phyloP scores from a whole-genome alignment of 2,888 invertebrate genomes.

The Panzeria rudis region DNA sequence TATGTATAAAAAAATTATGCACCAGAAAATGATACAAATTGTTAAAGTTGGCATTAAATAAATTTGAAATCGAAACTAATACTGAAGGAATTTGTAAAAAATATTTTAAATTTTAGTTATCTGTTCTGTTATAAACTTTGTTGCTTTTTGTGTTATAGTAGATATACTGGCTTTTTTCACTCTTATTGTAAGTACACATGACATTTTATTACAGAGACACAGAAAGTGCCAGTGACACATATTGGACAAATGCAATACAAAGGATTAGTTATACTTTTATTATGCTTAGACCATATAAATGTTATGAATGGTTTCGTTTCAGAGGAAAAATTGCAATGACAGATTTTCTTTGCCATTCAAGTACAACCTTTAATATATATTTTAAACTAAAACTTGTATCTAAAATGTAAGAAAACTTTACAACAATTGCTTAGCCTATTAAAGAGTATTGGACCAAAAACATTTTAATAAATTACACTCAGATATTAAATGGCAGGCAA shows the following conservation, averaged over 20 bases:
- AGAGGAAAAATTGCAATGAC: not conserved
- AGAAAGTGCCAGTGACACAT: slow-evolving; percentile 27
- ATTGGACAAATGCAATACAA: slow-evolving; percentile 54
- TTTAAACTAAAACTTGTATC: too few relatives aligned
- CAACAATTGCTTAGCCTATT: not conserved
- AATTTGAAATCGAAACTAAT: not conserved
- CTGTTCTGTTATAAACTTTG: not conserved
- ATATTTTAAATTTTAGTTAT: not conserved
- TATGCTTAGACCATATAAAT: not conserved
- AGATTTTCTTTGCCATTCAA: not conserved
- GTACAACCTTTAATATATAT: not conserved
- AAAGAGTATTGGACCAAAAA: too few relatives aligned
- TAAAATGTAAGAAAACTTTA: not conserved
- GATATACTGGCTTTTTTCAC: not conserved
- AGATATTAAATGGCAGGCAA: too few relatives aligned
- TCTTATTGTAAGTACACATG: not conserved
- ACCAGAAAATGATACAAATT: not conserved
- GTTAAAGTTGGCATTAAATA: not conserved
- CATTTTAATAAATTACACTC: too few relatives aligned
- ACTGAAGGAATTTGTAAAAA: not conserved
- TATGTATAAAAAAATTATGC: not conserved
- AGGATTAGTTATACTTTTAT: slow-evolving; percentile 28
- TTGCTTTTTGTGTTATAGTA: not conserved
- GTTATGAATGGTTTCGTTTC: not conserved
- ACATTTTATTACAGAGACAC: slow-evolving; percentile 13